Base-by-base conservation (phyloP, 2,797 vertebrate species). In the Cossypha caffra region DNA sequence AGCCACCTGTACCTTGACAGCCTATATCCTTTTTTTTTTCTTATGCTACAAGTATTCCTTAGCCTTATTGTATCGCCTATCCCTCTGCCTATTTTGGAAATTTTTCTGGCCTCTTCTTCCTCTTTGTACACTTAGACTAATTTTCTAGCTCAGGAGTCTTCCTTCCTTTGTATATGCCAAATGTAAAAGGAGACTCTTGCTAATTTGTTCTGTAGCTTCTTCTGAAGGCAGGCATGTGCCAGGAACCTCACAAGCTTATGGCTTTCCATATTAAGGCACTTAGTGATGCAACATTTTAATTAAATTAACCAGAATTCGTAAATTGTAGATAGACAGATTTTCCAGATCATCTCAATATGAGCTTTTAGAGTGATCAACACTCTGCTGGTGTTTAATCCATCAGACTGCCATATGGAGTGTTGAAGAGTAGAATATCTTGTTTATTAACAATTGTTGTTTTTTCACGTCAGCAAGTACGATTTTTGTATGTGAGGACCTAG, bases 291-390 rank as follows among this genome's bases (percentile, higher is more conserved):
- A 82, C 73, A 94, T 94, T 97, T 97, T 95, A 95, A 95, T 97
- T 95, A 96, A 97, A 96, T 95, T 96, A 97, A 95, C 88, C 83
- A 95, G 94, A 95, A 95, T 95, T 94, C 3, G 11, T 93, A 86
- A 95, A 96, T 95, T 95, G 85, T 95, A 95, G 93, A 93, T 95
- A 88, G 90, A 95, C 93, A 96, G 94, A 95, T 96, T 95, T 95
- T 95, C 82, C 94, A 95, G 73, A 96, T 97, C 96, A 95, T 95
- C 95, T 95, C 92, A 96, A 88, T 94, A 94, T 95, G 95, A 95
- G 95, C 90, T 96, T 96, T 96, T 88, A 93, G 58, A 90, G 85
- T 89, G 93, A 96, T 96, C 96, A 96, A 89, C 93, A 93, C 93
- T 89, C 91, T 91, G 85, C 62, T 96, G 79, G 95, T 96, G 95